Base-by-base conservation (phyloP, 2,797 vertebrate species). In the Tympanoctomys barrerae region DNA sequence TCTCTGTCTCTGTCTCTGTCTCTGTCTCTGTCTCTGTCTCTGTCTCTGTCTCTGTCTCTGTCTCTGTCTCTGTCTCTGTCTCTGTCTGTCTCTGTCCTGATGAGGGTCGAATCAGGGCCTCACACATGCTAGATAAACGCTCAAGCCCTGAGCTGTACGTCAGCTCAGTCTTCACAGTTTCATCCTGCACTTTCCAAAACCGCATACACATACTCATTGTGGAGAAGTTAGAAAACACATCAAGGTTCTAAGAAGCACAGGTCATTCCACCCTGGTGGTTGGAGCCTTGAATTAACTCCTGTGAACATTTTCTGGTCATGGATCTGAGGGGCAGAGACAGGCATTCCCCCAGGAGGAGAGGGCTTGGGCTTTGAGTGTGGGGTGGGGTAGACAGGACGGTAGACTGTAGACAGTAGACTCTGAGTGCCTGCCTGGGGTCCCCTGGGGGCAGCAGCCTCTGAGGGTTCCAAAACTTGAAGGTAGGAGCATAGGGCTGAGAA, bases 311-410 rank as follows among this genome's bases (percentile, higher is more conserved):
- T 26, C 91, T 81, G 61, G 64, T 33, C 75, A 4, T 7, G 64
- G 42, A 19, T 46, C 62, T 64, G 80, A 87, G 80, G 49, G 54
- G 12, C 71, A 81, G 59, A 21, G 8, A 9, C 13, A 33, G 19
- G 42, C 3, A 0, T 54, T 0, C 31, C 78, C 33, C 0, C 0
- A 21, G 91, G 31, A 46, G 39, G 42, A 3, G 42, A 28, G 14
- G 42, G 42, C 36, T 39, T 24, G 59, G 52, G 73, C 59, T 42
- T 52, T 12, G 10, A 59, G 26, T 26, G 57, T 2, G 2, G 59
- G 80, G 66, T 39, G 71, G 86, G 83, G 42, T 36, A 52, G 24
- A 49, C 39, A 0, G 39, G n/a, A 71, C 21, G 46, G 24, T 14
- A 57, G 54, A 22, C 7, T 22, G 42, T 42, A 42, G 42, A 42